Percentiles rank a stretch among this genome's conserved stretches.
phyloP scores from a whole-genome alignment of 2,113 vertebrate genomes.

The Globicephala melas region DNA sequence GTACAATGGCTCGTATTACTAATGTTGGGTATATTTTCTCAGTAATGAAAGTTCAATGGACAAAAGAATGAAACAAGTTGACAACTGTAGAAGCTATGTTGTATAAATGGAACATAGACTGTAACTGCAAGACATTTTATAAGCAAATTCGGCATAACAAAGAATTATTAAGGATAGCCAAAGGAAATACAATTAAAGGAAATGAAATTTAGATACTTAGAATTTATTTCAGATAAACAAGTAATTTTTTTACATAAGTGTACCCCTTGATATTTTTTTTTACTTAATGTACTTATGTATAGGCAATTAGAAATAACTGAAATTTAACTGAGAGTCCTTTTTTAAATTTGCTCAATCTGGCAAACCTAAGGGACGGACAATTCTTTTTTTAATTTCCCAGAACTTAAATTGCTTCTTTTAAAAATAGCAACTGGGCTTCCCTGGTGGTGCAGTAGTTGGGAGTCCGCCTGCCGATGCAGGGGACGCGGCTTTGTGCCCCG shows the following conservation, averaged over 20 bases:
- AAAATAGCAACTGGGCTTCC: neutral
- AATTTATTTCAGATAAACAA: constrained; percentile 34
- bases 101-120: neutral
- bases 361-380: neutral
- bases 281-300: neutral
- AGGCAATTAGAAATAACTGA: constrained; percentile 20
- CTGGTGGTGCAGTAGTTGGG: too few relatives aligned
- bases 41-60: neutral
- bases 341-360: constrained; percentile 33
- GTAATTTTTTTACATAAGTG: constrained; percentile 17
- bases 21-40: neutral
- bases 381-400: neutral
- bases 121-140: neutral
- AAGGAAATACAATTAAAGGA: constrained; percentile 2
- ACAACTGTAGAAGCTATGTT: neutral
- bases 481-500: too few relatives aligned
- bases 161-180: neutral
- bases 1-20: neutral
- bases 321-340: constrained; percentile 22
- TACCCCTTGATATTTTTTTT: neutral
- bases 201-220: neutral
- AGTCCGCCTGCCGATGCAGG: too few relatives aligned
- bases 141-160: neutral
- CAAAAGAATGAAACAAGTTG: neutral
- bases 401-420: constrained; percentile 41